Conservation (phyloP, 2,888 invertebrate genomes). For the Opisthograptis luteolata region DNA sequence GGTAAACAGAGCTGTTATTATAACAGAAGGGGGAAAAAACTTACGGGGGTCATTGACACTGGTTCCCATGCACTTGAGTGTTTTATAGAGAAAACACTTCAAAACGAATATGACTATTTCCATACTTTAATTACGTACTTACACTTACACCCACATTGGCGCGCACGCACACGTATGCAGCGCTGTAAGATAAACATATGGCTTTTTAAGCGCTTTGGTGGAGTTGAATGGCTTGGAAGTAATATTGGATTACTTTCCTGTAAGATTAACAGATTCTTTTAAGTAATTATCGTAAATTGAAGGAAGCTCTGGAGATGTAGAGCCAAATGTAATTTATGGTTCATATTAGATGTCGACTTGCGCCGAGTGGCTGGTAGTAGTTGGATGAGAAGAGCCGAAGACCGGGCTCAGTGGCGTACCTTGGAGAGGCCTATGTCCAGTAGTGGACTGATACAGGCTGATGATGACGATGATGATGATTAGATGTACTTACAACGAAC, state of each 20-base stretch:
- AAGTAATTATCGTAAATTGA: constrained; percentile 9
- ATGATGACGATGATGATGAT: too few relatives aligned
- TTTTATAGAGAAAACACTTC: constrained; percentile 84
- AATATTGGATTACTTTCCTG: constrained; percentile 68
- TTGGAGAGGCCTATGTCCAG: too few relatives aligned
- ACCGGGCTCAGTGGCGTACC: too few relatives aligned
- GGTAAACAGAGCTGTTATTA: constrained; percentile 75
- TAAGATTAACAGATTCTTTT: constrained; percentile 24
- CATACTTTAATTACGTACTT: constrained; percentile 80
- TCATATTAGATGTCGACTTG: too few relatives aligned
- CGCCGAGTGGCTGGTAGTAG: too few relatives aligned
- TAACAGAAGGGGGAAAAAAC: constrained; percentile 69
- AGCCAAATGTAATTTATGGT: too few relatives aligned
- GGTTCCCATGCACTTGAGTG: constrained; percentile 78
- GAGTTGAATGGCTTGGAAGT: constrained; percentile 49
- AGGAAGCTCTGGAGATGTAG: constrained; percentile 13
- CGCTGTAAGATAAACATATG: constrained; percentile 79
- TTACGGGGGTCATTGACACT: constrained; percentile 68
- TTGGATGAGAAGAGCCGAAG: too few relatives aligned
- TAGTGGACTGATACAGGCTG: too few relatives aligned
- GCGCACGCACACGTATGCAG: constrained; percentile 51
- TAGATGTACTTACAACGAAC: too few relatives aligned
- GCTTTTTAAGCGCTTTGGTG: constrained; percentile 63
- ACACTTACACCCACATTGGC: constrained; percentile 59
- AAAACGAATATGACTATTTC: constrained; percentile 83